A percentile compares a stretch with the other conserved stretches of the same genome.
These are phyloP conservation scores for Nothobranchius kuhntae DNA, from an alignment of 2,113 vertebrate species.

Conservation along the genomic window DNA sequence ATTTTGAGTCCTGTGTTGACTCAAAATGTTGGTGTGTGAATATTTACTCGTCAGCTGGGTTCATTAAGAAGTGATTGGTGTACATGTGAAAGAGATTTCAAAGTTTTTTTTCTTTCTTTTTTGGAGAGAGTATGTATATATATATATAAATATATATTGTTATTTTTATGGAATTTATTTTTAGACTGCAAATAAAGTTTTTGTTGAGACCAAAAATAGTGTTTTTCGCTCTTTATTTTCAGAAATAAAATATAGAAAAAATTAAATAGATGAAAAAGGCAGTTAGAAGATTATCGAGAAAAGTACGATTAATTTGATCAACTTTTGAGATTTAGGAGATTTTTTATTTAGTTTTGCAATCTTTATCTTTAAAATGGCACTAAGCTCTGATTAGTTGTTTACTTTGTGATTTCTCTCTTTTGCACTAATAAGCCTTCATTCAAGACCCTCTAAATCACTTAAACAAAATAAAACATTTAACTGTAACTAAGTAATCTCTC, in stretches of 20 bases:
- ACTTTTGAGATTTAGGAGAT: background rate
- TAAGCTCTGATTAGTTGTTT: too few relatives aligned
- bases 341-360: background rate
- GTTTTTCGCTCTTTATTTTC: conserved; percentile 12
- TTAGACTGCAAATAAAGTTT: conserved; percentile 65
- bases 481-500: background rate
- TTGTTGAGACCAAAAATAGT: conserved; percentile 21
- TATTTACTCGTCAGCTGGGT: conserved; percentile 12
- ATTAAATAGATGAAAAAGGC: background rate
- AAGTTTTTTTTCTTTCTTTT: conserved; percentile 15
- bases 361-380: background rate
- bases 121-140: conserved; percentile 11
- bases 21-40: conserved; percentile 7
- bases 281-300: background rate
- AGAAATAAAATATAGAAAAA: background rate
- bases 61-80: conserved; percentile 22
- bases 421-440: too few relatives aligned
- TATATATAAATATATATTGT: conserved; percentile 28
- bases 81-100: conserved; percentile 59
- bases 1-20: conserved; percentile 7
- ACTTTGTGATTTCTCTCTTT: too few relatives aligned
- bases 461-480: too few relatives aligned
- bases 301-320: background rate
- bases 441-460: too few relatives aligned
- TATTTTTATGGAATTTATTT: conserved; percentile 67